Base-by-base conservation (phyloP, 1,140 invertebrate genomes). In the Nebria ingens region DNA sequence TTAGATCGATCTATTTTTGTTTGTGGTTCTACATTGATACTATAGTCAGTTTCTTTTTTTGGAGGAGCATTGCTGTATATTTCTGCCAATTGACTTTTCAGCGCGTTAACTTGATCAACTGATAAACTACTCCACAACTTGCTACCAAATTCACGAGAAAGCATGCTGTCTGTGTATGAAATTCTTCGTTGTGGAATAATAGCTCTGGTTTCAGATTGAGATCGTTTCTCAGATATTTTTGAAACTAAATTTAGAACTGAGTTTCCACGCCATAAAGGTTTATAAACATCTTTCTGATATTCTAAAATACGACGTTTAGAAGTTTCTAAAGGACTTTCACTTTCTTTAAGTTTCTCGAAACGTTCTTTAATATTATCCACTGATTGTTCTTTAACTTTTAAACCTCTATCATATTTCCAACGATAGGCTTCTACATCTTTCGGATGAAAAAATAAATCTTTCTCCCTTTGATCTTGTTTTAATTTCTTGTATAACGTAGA, bases 61-160 rank as follows among this genome's bases (percentile, higher is more conserved):
- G 9, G 40, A 9, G 40, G 40, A 45, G 55, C 67, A 64, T 55
- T 65, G 21, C 84, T 83, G 58, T 91, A 92, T 40, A 92, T 91
- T 60, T 90, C 86, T 59, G 84, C 86, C 2, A 92, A 66, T 63
- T 91, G 89, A 64, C 79, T 82, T 68, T 89, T 90, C 23, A 92
- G 74, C 19, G 83, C 84, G 62, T 81, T 86, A 0, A 92, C 84
- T 72, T 92, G 89, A 61, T 92, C 88, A 69, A 86, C 81, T 0
- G 88, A 88, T 40, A 92, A 71, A 64, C 88, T 91, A 63, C 87
- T 91, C 79, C 89, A 90, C 25, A 90, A 76, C 51, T 84, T 79
- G 61, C 79, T 85, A 25, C 85, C 86, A 19, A 88, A 77, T 0
- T 81, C 81, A 34, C 80, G 75, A 61, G 73, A 77, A 55, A 76